Conservation (phyloP, 2,797 vertebrate genomes). For the Perdix hodgsoniae region DNA sequence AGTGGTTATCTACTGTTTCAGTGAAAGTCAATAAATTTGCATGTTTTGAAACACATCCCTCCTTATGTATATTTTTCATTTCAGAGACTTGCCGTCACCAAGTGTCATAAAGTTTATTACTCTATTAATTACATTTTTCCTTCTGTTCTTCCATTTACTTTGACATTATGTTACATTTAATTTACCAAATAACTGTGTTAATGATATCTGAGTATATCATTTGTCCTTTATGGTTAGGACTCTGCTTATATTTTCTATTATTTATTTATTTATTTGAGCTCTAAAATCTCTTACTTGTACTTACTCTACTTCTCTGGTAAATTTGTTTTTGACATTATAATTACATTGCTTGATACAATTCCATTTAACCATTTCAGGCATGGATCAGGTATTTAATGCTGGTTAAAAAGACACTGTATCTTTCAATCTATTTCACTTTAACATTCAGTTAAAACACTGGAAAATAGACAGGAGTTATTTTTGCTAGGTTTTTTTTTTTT, state of each 20-base stretch:
- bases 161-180: background rate
- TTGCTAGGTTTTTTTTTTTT: background rate
- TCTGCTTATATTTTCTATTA: background rate
- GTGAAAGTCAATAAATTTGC: background rate
- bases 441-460: background rate
- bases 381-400: background rate
- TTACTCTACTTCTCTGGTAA: background rate
- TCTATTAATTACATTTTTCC: background rate
- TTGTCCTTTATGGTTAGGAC: background rate
- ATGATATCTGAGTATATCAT: background rate
- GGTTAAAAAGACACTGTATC: background rate
- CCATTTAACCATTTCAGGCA: background rate
- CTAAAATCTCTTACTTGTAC: background rate
- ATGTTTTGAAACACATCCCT: background rate
- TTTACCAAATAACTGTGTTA: background rate
- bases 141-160: background rate
- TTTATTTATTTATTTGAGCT: background rate
- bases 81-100: background rate
- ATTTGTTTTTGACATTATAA: background rate
- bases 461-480: slow-evolving; percentile 22
- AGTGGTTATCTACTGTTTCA: background rate
- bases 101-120: background rate
- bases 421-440: background rate
- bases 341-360: background rate
- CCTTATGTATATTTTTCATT: background rate